Percentiles rank a stretch among this genome's conserved stretches.
Conservation (phyloP, 30 jellyfish, hydroid and myxozoan genomes). For the Morbakka virulenta region DNA sequence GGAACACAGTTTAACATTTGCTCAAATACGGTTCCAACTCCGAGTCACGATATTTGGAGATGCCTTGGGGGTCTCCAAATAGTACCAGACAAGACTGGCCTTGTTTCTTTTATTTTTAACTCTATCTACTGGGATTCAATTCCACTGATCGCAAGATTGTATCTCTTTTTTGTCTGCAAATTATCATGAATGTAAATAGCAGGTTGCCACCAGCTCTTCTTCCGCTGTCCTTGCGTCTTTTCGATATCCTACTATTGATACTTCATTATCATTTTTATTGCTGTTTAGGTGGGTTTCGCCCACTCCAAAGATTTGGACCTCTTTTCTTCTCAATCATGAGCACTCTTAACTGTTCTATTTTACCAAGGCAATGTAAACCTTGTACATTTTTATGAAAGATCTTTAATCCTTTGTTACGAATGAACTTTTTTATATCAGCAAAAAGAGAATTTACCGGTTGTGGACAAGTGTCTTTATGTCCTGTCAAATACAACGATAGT, state of each 20-base stretch:
- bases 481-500: background rate
- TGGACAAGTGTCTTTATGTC: conserved; percentile 1
- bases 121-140: conserved; percentile 31
- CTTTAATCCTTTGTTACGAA: conserved; percentile 9
- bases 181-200: conserved; percentile 40
- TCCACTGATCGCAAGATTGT: conserved; percentile 17
- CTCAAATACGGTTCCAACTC: background rate
- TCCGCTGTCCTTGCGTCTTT: background rate
- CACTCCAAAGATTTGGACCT: background rate
- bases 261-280: conserved; percentile 10
- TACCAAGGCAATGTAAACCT: background rate
- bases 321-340: background rate
- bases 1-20: background rate
- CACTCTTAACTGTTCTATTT: background rate
- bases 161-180: conserved; percentile 4
- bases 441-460: background rate
- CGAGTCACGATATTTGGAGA: background rate
- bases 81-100: background rate
- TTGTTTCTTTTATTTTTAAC: background rate
- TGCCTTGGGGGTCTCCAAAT: conserved; percentile 2
- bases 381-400: background rate
- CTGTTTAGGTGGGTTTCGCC: conserved; percentile 1
- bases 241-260: conserved; percentile 9
- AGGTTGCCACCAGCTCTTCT: conserved; percentile 17
- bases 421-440: background rate